Evolutionary conservation across 2,888 invertebrate species (phyloP), one percentile per base, ranked within the genome.

Genomic region (Hedya salicella): DNA sequence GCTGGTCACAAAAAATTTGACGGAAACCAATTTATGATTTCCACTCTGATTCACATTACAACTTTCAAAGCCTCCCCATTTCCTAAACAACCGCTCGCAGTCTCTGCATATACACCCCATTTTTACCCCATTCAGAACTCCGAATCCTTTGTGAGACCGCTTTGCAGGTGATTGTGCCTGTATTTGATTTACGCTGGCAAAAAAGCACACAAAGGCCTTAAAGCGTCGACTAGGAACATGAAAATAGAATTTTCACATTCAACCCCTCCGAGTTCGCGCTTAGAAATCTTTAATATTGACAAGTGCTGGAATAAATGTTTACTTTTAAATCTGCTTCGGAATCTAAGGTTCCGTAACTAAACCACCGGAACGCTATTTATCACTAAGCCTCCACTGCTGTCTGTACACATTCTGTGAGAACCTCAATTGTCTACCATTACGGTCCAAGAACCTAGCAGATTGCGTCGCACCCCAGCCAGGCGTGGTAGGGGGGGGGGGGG

Each of bases 161-260:
- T 56, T 56, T 44, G 30, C 30, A 44, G 57, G 57, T 57, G 16
- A 50, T 57, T 48, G 42, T 14, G 39, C 14, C 17, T 21, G 56
- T 50, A 42, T 50, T 50, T 42, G 49, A 63, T 56, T 49, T 57
- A 8, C 49, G 19, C n/a, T n/a, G 42, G 11, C 30, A 42, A 42
- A 16, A 36, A 17, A 40, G 14, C 39, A 49, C 9, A 25, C 42
- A 50, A 57, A 49, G 21, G 11, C 39, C 16, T 14, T 32, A 16
- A 50, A 42, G 36, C 50, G 40, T 57, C 44, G 17, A 11, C 46
- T 36, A 9, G 11, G 25, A 44, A 0, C 16, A n/a, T n/a, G 39
- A 39, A 9, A 54, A 21, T 19, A 25, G 42, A 30, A 44, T 30
- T 40, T 21, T 40, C 32, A 21, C 39, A 21, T 21, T 48, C 48